Evolutionary conservation across 2,113 vertebrate genomes (phyloP), one percentile per base, ranked within the genome.

Genomic region (Tachuris rubrigastra): DNA sequence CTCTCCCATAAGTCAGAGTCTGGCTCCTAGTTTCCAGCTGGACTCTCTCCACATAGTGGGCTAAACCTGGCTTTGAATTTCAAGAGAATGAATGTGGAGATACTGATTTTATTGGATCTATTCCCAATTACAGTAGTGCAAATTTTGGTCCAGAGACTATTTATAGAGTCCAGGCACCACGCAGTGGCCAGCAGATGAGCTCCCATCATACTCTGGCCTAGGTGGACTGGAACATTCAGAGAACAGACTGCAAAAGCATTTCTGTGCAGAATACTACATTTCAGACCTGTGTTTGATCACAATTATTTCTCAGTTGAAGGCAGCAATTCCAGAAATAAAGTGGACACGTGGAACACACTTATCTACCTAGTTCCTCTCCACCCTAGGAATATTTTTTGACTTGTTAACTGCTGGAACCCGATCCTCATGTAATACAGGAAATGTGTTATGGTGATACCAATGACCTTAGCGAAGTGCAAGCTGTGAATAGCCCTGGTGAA

Each of bases 371-470:
- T n/a, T 96, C 58, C 41, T 87, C 71, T 90, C 33, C 52, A 85
- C 30, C 35, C 53, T 24, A 2, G 62, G 87, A 85, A 53, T 93
- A 93, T 75, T 89, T 96, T 95, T 87, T 79, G 74, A 94, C 85
- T 74, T 79, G 83, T 81, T 95, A 90, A 76, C 78, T 67, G 42
- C 65, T 84, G 69, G 77, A 96, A 96, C 72, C 71, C 0, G 28
- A 88, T 95, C 87, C 42, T 95, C 66, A 55, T 76, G 74, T 93
- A 86, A 92, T 67, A 95, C 42, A 96, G 96, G 95, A 97, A 97
- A 97, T 21, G 67, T 91, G 68, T 85, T 65, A 94, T 3, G 2
- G 68, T 37, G 75, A 95, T 92, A 91, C 49, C 49, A 37, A 9
- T 1, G 67, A 89, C 58, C 87, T 96, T 53, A 91, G 63, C 56